Base-by-base conservation (phyloP, 2,113 vertebrate genomes). In the Heterocephalus glaber region DNA sequence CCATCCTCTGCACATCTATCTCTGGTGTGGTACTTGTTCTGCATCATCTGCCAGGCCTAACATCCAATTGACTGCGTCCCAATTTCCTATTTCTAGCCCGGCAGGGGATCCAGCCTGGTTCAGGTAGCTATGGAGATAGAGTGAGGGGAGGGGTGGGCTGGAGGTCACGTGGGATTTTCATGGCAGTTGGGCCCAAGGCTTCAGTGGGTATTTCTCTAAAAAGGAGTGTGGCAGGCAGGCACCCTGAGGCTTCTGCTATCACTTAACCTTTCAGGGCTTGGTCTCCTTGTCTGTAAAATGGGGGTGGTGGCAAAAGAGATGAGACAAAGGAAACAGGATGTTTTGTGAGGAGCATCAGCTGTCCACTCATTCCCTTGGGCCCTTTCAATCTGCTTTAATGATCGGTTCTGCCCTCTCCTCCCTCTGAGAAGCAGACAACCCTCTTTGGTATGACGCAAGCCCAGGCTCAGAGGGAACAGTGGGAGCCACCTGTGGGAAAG, bases 301-400 rank as follows among this genome's bases (percentile, higher is more conserved):
- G 88, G 44, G n/a, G 1, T 10, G 33, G 17, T 9, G 12, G n/a
- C 3, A 35, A 49, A 86, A 22, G 58, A 20, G 38, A 65, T 30
- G 6, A 35, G 22, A 30, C 11, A 10, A n/a, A 5, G 28, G 83
- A 41, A 63, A 22, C 47, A 41, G 77, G 89, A 30, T 8, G 9
- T 44, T 58, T 66, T 47, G 47, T 61, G 16, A 95, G 49, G 12
- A 56, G 22, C 16, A 35, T 11, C 3, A 2, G 90, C 47, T 16
- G 2, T 56, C n/a, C 33, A 35, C 35, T 52, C 17, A 22, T 56
- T 33, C 22, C 24, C 65, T n/a, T 4, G 0, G 19, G 11, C 1
- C 19, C 35, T 70, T 63, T 22, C 58, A 5, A 1, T 70, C 49
- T 58, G 16, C 17, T 0, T 28, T 0, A 54, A 54, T 79, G n/a